Evolutionary conservation across 2,888 invertebrate species (phyloP).

Genomic region (Ormyrus nitidulus): DNA sequence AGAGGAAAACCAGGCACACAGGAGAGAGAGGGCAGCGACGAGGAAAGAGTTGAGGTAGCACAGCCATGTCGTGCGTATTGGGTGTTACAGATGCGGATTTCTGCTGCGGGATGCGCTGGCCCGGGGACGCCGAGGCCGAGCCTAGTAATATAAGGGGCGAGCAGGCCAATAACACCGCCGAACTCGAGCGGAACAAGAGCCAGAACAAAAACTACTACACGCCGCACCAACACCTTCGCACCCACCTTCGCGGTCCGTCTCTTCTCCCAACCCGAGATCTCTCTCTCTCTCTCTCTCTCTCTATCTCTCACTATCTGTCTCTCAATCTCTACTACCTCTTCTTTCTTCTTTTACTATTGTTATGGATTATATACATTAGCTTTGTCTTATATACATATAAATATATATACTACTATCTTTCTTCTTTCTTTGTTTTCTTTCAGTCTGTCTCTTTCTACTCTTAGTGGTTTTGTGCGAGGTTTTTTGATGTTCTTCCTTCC

Average conservation of each 20-base stretch:
- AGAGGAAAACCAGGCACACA: not conserved
- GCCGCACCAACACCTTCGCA: conserved; percentile 74
- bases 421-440: not conserved
- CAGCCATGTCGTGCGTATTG: conserved; percentile 62
- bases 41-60: not conserved
- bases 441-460: conserved; percentile 1
- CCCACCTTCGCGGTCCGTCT: conserved; percentile 75
- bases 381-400: conserved; percentile 4
- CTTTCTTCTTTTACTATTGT: too few relatives aligned
- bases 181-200: conserved; percentile 66
- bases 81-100: conserved; percentile 91
- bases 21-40: not conserved
- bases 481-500: too few relatives aligned
- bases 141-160: conserved; percentile 45
- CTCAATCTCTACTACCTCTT: too few relatives aligned
- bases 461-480: not conserved
- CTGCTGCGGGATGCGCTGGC: conserved; percentile 90
- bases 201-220: conserved; percentile 74
- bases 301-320: too few relatives aligned
- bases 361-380: conserved; percentile 6
- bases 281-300: too few relatives aligned
- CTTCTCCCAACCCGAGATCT: conserved; percentile 62
- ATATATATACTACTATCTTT: not conserved
- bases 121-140: conserved; percentile 81
- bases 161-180: conserved; percentile 62